Percentiles rank a stretch among this genome's conserved stretches.
phyloP scores from a whole-genome alignment of 2,797 vertebrate genomes.

The Sebastes aleutianus region DNA sequence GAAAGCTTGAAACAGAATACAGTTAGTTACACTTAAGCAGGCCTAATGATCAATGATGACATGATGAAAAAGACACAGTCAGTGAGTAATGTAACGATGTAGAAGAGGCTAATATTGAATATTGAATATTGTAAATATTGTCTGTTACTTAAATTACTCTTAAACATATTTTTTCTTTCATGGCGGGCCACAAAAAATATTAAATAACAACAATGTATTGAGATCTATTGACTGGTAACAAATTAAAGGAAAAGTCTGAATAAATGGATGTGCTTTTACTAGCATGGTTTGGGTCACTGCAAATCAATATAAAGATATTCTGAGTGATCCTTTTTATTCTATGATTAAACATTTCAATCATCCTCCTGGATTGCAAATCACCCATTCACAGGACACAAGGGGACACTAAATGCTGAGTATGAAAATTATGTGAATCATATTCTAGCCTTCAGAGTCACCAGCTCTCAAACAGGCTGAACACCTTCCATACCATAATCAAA shows the following conservation, averaged over 20 bases:
- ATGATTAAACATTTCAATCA: slow-evolving; percentile 23
- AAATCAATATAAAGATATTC: slow-evolving; percentile 36
- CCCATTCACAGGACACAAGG: neutral
- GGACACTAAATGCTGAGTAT: neutral
- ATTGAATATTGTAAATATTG: slow-evolving; percentile 6
- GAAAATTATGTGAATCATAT: neutral
- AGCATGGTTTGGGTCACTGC: neutral
- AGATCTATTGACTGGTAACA: neutral
- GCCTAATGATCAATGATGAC: slow-evolving; percentile 30
- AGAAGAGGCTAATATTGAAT: neutral
- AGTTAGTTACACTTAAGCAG: slow-evolving; percentile 1
- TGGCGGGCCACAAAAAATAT: neutral
- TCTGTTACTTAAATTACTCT: slow-evolving; percentile 13
- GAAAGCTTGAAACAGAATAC: slow-evolving; percentile 13
- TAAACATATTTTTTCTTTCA: neutral
- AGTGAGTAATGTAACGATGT: slow-evolving; percentile 9
- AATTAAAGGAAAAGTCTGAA: slow-evolving; percentile 13
- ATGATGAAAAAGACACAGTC: slow-evolving; percentile 11
- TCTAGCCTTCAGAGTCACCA: neutral
- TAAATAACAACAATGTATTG: neutral
- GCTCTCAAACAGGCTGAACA: neutral
- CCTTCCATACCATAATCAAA: neutral
- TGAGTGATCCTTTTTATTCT: slow-evolving; percentile 5
- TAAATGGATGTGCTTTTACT: neutral
- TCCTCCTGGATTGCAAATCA: neutral